Conservation (phyloP, 2,113 vertebrate species). For the Caranx ignobilis region DNA sequence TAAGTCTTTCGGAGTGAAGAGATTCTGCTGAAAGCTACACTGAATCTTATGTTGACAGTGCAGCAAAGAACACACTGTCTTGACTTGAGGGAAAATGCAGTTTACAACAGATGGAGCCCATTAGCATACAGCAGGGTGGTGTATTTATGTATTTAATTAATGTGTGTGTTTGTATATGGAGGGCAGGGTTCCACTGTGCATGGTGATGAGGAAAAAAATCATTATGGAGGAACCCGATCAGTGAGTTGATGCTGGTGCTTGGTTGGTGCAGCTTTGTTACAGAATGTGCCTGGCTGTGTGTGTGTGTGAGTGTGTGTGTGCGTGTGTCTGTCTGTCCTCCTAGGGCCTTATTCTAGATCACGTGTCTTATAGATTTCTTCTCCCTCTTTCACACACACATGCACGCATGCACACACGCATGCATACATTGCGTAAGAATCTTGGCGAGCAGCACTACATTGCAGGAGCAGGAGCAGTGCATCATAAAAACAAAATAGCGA, state of each 20-base stretch:
- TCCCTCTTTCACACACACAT: neutral
- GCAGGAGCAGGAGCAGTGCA: neutral
- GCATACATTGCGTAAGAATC: slow-evolving; percentile 5
- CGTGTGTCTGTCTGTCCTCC: neutral
- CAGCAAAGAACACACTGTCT: slow-evolving; percentile 24
- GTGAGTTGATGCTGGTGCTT: neutral
- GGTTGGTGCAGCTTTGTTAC: neutral
- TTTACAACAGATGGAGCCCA: slow-evolving; percentile 61
- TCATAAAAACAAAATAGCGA: neutral
- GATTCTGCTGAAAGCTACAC: slow-evolving; percentile 1
- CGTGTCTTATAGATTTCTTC: neutral
- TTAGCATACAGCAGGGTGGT: slow-evolving; percentile 43
- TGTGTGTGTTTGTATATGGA: slow-evolving; percentile 31
- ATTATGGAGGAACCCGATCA: neutral
- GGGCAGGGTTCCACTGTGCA: neutral
- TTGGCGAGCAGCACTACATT: neutral
- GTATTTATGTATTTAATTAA: slow-evolving; percentile 33
- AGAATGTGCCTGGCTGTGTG: neutral
- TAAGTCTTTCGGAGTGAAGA: neutral
- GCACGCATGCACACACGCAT: neutral
- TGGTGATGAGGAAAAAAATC: slow-evolving; percentile 20
- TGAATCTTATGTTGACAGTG: neutral
- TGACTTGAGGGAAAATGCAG: slow-evolving; percentile 43
- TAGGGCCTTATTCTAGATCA: neutral
- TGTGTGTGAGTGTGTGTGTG: neutral